A percentile compares a stretch with the other conserved stretches of the same genome.
Conservation (phyloP, 2,113 vertebrate species). For the Entomyzon cyanotis region DNA sequence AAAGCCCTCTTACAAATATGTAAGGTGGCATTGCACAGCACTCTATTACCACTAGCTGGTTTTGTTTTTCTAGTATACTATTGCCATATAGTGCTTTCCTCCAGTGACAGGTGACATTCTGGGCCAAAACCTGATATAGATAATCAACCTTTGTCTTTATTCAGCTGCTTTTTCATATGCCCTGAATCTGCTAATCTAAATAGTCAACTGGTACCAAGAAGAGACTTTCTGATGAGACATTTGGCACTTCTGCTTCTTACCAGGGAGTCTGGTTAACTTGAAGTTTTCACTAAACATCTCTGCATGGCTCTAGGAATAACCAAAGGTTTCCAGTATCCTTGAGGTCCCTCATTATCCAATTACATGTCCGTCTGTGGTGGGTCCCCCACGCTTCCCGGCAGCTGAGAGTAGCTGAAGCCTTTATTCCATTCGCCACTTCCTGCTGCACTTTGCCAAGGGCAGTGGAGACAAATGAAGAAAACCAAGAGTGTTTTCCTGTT, state of each 20-base stretch:
- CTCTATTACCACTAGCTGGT: not conserved
- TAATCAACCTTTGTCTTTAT: not conserved
- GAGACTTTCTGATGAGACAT: not conserved
- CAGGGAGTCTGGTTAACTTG: not conserved
- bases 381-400: rapidly evolving
- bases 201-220: not conserved
- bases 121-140: not conserved
- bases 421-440: not conserved
- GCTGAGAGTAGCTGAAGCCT: not conserved
- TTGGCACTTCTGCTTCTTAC: not conserved
- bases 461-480: not conserved
- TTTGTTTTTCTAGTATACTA: not conserved
- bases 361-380: not conserved
- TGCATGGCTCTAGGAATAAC: not conserved
- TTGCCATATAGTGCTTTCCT: not conserved
- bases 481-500: not conserved
- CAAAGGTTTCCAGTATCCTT: not conserved
- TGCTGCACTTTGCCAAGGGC: not conserved
- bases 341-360: not conserved
- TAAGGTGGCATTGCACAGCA: not conserved
- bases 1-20: not conserved
- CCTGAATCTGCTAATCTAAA: not conserved
- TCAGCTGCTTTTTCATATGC: not conserved
- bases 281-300: not conserved
- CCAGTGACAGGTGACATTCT: not conserved